Evolutionary conservation across 2,797 vertebrate species (phyloP).

Genomic region (Octomys mimax): DNA sequence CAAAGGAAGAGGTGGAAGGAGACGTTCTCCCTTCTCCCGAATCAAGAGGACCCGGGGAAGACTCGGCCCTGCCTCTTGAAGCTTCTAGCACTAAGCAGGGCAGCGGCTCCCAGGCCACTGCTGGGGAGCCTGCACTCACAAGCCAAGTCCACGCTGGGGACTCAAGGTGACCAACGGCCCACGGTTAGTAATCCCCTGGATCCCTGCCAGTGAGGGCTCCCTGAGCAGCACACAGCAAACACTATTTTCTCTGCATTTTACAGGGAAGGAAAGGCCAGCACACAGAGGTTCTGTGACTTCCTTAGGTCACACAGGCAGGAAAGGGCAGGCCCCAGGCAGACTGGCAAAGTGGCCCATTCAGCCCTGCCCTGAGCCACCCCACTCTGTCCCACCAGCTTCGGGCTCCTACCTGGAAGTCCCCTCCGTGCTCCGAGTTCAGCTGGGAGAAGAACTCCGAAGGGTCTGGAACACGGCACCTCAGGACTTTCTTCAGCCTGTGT

Average conservation of each 20-base stretch:
- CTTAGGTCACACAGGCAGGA: not conserved
- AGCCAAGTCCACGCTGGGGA: not conserved
- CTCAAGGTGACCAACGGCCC: not conserved
- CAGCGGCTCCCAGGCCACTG: fast-evolving
- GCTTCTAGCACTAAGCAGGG: constrained; percentile 3
- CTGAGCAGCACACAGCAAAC: fast-evolving
- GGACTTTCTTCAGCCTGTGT: constrained; percentile 87
- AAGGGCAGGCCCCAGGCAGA: not conserved
- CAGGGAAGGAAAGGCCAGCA: not conserved
- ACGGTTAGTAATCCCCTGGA: not conserved
- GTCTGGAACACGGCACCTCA: constrained; percentile 88
- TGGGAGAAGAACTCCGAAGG: constrained; percentile 88
- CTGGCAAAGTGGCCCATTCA: not conserved
- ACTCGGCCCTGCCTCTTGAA: fast-evolving
- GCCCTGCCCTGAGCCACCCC: too few relatives aligned
- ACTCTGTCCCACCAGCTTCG: fast-evolving
- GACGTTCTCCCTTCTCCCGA: too few relatives aligned
- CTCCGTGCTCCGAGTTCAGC: constrained; percentile 84
- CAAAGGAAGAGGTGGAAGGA: not conserved
- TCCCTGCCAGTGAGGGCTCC: not conserved
- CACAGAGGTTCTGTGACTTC: not conserved
- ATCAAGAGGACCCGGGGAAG: not conserved
- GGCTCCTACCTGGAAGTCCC: constrained; percentile 88
- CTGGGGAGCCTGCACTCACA: fast-evolving
- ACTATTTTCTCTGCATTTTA: not conserved